Base-by-base conservation (phyloP, 1,140 invertebrate species). In the Heliconius himera region DNA sequence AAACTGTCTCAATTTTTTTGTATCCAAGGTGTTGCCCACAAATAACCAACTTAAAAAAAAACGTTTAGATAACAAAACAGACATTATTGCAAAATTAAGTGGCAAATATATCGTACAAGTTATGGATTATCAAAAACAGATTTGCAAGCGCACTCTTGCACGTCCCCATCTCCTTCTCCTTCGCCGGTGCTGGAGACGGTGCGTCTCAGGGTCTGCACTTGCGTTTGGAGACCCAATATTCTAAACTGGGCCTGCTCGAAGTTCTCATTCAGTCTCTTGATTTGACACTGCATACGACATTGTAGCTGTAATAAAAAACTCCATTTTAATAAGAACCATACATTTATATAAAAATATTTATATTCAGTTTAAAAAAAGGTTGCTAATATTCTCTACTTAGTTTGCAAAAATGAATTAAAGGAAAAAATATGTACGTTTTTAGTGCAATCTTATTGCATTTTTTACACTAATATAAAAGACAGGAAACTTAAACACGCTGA, bases 251-350 rank as follows among this genome's bases (percentile, higher is more conserved):
- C 96, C 83, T 97, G 96, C 74, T 96, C 95, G 78, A 97, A 96
- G 82, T 96, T 96, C 77, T 97, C 96, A 78, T 96, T 96, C 72
- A 97, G 83, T 66, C 96, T 95, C 80, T 95, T 95, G 71, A 97
- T 96, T 87, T 97, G 96, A 77, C 95, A 95, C 82, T 96, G 96
- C 96, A 97, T 96, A 79, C 96, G 96, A 81, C 96, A 95, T 80
- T 96, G 92, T 22, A 97, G 95, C 95, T 96, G 82, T 11, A 90
- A 79, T 80, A 80, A n/a, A n/a, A n/a, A 8, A 49, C 16, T 13
- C 13, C 3, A 49, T 11, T 16, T 49, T 1, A 1, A 26, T 26
- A 26, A 26, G 26, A 26, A 1, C 26, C 26, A 26, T 26, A 26
- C 26, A 26, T 26, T 26, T 26, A 26, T 26, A 26, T 26, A 26